These are phyloP conservation scores for Colinus virginianus DNA, from an alignment of 2,113 vertebrate species.

Conservation along the genomic window DNA sequence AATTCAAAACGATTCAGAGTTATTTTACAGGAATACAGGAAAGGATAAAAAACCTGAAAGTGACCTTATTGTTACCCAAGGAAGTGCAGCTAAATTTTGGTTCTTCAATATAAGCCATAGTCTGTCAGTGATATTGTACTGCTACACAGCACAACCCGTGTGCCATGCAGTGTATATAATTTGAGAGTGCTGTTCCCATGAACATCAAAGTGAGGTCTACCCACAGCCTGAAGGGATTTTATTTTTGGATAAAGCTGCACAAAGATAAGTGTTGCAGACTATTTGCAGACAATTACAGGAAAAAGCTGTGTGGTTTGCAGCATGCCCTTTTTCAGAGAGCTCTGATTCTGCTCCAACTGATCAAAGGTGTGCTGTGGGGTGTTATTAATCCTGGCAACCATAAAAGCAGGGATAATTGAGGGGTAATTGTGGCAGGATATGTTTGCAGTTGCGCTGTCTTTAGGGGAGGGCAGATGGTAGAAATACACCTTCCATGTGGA, in stretches of 20 bases:
- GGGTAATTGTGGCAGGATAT: background rate
- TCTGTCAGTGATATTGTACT: background rate
- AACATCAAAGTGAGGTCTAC: slow-evolving; percentile 67
- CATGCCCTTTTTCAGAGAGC: slow-evolving; percentile 5
- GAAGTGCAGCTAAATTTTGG: slow-evolving; percentile 22
- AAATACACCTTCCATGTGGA: background rate
- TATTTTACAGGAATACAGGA: slow-evolving; percentile 38
- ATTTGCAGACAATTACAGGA: slow-evolving; percentile 54
- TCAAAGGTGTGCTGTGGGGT: background rate
- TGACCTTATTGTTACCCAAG: slow-evolving; percentile 15
- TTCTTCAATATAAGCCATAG: slow-evolving; percentile 32
- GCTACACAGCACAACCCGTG: background rate
- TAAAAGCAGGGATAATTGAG: background rate
- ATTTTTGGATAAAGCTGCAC: slow-evolving; percentile 67
- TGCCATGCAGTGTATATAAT: slow-evolving; percentile 26
- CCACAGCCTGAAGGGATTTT: slow-evolving; percentile 57
- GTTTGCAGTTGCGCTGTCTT: background rate
- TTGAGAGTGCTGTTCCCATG: slow-evolving; percentile 18
- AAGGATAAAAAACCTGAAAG: slow-evolving; percentile 1
- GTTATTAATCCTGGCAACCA: background rate
- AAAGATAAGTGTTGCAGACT: slow-evolving; percentile 49
- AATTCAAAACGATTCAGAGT: slow-evolving; percentile 1
- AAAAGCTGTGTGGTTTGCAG: background rate
- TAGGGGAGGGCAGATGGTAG: background rate
- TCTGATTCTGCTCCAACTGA: background rate